Base-by-base conservation (phyloP, 2,113 vertebrate species). In the Cyprinodon variegatus region DNA sequence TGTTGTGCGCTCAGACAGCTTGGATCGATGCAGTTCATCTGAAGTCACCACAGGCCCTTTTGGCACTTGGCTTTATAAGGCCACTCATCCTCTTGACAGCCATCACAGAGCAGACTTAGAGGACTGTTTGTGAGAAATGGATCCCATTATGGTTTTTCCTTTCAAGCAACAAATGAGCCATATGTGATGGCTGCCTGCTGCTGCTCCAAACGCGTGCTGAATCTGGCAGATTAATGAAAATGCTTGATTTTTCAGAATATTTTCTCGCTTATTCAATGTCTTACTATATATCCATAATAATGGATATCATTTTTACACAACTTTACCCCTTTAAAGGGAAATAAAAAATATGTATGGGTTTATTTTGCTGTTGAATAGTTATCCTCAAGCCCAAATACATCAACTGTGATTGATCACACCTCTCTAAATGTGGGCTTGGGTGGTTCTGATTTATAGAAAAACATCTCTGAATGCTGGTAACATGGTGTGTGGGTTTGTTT, bases 31-130 rank as follows among this genome's bases (percentile, higher is more conserved):
- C 60, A 41, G 80, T 79, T 88, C 89, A 88, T 89, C 82, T 82
- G 65, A 77, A 79, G 85, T 79, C 77, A 83, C 83, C 85, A 48
- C 70, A 53, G 79, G 61, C 74, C 79, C 89, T 85, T 86, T 80
- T 80, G 91, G 89, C 88, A 59, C 78, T 84, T 29, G 61, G 81
- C 79, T 90, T 91, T 90, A 91, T 93, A 83, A 89, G 87, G 87
- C 88, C 81, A 87, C 90, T 90, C 84, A 83, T 91, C 88, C 76
- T 89, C 76, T 53, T 89, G 91, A 91, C 89, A 92, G 29, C 76
- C 74, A 12, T 84, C 82, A 83, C 67, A 12, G 71, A 79, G 67
- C 37, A 11, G 48, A 78, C 79, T 88, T 74, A 70, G 77, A 89
- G 74, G 79, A 81, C 67, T 70, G 72, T 74, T 57, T 61, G 50